phyloP scores from a whole-genome alignment of 2,888 invertebrate genomes.

The Anthrax anthrax region DNA sequence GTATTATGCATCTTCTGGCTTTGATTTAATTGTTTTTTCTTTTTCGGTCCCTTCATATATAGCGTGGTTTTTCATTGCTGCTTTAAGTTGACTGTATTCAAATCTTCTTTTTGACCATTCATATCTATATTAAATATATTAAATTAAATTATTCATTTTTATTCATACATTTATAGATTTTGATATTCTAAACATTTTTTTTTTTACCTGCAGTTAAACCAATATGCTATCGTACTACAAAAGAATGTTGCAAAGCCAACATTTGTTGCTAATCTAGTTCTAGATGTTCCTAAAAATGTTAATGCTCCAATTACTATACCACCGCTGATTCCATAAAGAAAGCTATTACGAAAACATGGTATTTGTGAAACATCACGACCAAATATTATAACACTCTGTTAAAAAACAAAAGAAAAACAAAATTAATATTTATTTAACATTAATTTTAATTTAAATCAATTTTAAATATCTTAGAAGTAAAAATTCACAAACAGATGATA shows the following conservation, averaged over 20 bases:
- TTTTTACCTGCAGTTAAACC: constrained; percentile 45
- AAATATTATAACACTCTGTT: constrained; percentile 46
- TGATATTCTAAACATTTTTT: neutral
- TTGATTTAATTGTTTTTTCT: constrained; percentile 26
- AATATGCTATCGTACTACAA: constrained; percentile 49
- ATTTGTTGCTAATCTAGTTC: constrained; percentile 45
- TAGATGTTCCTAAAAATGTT: constrained; percentile 61
- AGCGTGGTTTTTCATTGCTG: constrained; percentile 45
- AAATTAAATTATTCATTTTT: neutral
- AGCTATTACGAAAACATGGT: constrained; percentile 67
- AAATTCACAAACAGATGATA: no score
- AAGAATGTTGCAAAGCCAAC: constrained; percentile 51
- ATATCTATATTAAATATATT: constrained; percentile 36
- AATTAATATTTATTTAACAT: no score
- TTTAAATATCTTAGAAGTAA: no score
- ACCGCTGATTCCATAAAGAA: constrained; percentile 55
- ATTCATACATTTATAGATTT: neutral
- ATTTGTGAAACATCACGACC: constrained; percentile 59
- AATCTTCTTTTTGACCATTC: constrained; percentile 51
- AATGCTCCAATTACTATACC: constrained; percentile 52
- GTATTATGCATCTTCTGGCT: neutral
- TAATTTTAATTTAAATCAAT: no score
- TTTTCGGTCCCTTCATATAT: constrained; percentile 47
- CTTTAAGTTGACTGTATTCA: constrained; percentile 46
- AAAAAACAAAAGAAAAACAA: constrained; percentile 13